Evolutionary conservation across 23 tunicate species (phyloP), one percentile per base, ranked within the genome.

Genomic region (Halocynthia aurantium): DNA sequence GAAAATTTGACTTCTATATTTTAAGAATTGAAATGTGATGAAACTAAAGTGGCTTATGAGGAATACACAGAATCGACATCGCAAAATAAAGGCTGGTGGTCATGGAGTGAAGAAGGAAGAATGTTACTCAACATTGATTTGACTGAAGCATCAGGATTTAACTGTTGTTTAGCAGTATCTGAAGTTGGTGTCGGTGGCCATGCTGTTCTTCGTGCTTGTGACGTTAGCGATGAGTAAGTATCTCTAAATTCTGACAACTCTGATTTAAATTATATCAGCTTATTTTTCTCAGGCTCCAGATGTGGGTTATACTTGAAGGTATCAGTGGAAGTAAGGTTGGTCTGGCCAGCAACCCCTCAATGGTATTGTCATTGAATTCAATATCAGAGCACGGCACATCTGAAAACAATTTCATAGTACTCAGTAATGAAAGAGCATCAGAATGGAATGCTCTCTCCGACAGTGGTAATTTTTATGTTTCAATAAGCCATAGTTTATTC

Each of bases 81-180:
- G 15, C 49, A 65, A 9, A 40, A 65, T 49, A 15, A 65, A 49
- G 70, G 70, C 19, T 65, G 70, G 70, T 65, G 70, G 70, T 10
- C 19, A 15, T 65, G 70, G 70, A 15, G n/a, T 65, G 19, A 65
- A 20, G 70, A 65, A 2, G 70, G 70, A 10, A 11, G 70, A 65
- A 65, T 65, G 70, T 49, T 65, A 20, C 22, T 65, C 31, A 65
- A 15, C 19, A 65, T 65, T 65, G 49, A 40, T 5, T 10, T 8
- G 10, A 65, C 49, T 65, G n/a, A 65, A 20, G 22, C 31, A 20
- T 0, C n/a, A 20, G n/a, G 10, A 11, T 11, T 11, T 8, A 65
- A 65, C 31, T 65, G 70, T 65, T 65, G 70, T 49, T 20, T 65
- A 1, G 31, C n/a, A 20, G 19, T 15, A 65, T 8, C 10, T 65